Conservation (phyloP, 2,113 vertebrate genomes). For the Verasper variegatus region DNA sequence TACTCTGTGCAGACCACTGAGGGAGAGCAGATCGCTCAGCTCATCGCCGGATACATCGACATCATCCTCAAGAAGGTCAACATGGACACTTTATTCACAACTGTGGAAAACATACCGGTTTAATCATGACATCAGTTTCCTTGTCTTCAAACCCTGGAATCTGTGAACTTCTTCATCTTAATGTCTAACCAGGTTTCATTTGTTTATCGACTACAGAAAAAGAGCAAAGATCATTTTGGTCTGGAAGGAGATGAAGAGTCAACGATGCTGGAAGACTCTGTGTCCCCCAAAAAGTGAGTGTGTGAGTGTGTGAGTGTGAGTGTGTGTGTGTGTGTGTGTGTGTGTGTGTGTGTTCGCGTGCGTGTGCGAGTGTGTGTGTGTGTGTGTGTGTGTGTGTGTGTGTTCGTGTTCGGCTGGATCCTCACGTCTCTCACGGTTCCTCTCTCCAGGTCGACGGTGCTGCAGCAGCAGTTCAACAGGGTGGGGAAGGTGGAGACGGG, state of each 20-base stretch:
- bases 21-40: constrained; percentile 95
- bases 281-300: constrained; percentile 97
- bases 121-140: no score
- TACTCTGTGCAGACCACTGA: constrained; percentile 97
- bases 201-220: constrained; percentile 85
- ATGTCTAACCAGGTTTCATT: no score
- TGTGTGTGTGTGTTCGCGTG: no score
- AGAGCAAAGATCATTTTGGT: constrained; percentile 99
- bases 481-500: constrained; percentile 92
- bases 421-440: no score
- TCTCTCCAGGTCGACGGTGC: constrained; percentile 84
- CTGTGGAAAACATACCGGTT: no score
- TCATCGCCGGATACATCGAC: constrained; percentile 94
- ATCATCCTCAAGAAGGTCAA: constrained; percentile 95
- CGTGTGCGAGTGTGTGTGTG: no score
- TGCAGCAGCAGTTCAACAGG: constrained; percentile 96
- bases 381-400: no score
- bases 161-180: not conserved
- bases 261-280: constrained; percentile 97
- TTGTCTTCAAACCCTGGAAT: no score
- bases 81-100: no score
- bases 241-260: constrained; percentile 97
- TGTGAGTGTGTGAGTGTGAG: no score
- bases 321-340: no score
- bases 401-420: no score